A percentile compares a stretch with the other conserved stretches of the same genome.
Evolutionary conservation across 2,888 invertebrate genomes (phyloP).

Genomic region (Drosophila histrio): DNA sequence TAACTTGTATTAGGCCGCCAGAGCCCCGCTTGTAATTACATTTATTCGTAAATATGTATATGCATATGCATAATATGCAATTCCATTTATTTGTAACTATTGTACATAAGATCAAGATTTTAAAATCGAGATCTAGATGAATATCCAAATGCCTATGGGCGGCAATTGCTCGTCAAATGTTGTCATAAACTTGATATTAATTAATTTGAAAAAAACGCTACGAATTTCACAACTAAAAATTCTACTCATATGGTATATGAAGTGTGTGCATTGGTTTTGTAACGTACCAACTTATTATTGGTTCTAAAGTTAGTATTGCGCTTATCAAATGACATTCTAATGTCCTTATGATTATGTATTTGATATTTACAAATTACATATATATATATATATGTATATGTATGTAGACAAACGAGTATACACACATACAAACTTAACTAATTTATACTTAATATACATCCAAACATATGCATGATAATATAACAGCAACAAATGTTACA

Average conservation of each 20-base stretch:
- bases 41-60: constrained; percentile 35
- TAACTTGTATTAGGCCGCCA: constrained; percentile 62
- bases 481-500: constrained; percentile 54
- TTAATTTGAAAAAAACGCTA: constrained; percentile 40
- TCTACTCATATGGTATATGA: constrained; percentile 23
- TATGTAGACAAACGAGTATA: constrained; percentile 36
- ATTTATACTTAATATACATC: constrained; percentile 68
- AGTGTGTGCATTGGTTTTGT: constrained; percentile 34
- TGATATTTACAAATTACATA: constrained; percentile 71
- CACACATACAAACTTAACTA: constrained; percentile 65
- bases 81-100: constrained; percentile 56
- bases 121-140: constrained; percentile 17
- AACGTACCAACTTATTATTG: constrained; percentile 38
- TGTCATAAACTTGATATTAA: constrained; percentile 68
- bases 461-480: constrained; percentile 51
- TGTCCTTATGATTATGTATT: constrained; percentile 63
- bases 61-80: constrained; percentile 35
- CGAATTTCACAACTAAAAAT: constrained; percentile 51
- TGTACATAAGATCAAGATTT: constrained; percentile 46
- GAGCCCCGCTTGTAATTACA: constrained; percentile 57
- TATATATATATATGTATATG: constrained; percentile 23
- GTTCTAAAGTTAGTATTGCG: constrained; percentile 63
- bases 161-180: constrained; percentile 35
- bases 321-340: constrained; percentile 59
- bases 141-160: constrained; percentile 15